Conservation (phyloP, 2,888 invertebrate genomes). For the Thereva unica region DNA sequence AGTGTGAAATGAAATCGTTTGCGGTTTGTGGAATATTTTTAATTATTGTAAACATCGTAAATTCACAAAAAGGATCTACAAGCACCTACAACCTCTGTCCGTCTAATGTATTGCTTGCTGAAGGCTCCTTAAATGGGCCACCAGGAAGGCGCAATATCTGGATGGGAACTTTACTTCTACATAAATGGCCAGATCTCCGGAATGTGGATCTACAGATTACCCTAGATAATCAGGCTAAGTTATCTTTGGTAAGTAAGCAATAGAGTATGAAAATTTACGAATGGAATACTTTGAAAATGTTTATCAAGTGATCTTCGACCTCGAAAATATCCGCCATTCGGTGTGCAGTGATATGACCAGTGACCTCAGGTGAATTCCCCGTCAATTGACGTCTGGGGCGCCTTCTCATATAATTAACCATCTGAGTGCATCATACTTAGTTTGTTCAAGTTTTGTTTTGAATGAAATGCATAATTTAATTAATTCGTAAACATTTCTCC, state of each 20-base stretch:
- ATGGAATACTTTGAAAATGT: background rate
- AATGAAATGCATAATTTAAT: too few relatives aligned
- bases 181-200: slow-evolving; percentile 29
- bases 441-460: too few relatives aligned
- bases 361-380: too few relatives aligned
- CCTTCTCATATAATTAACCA: too few relatives aligned
- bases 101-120: slow-evolving; percentile 11
- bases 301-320: too few relatives aligned
- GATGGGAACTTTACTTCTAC: slow-evolving; percentile 30
- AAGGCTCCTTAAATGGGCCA: slow-evolving; percentile 27
- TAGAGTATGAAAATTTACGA: background rate
- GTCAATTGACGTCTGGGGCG: too few relatives aligned
- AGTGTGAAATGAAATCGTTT: too few relatives aligned
- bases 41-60: background rate
- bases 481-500: too few relatives aligned
- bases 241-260: slow-evolving; percentile 16
- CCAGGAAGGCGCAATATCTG: slow-evolving; percentile 39
- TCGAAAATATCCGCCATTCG: too few relatives aligned
- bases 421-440: too few relatives aligned
- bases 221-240: slow-evolving; percentile 6
- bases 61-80: slow-evolving; percentile 1
- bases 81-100: slow-evolving; percentile 17
- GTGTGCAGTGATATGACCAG: too few relatives aligned
- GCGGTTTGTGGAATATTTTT: slow-evolving; percentile 3
- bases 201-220: slow-evolving; percentile 18